Base-by-base conservation (phyloP, 2,888 invertebrate species). In the Caradrina clavipalpis region DNA sequence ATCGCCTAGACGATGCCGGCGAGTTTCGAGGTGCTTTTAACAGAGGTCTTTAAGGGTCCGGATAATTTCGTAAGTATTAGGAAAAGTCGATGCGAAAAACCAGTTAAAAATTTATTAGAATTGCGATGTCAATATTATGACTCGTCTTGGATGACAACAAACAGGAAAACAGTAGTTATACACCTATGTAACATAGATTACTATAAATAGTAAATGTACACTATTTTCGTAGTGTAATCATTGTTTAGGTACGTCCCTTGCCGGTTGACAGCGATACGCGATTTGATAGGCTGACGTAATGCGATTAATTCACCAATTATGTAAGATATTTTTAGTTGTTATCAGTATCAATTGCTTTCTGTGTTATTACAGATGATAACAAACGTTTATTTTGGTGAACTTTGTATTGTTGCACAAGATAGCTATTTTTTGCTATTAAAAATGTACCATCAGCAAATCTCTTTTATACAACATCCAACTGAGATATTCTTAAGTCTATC, bases 1-100 rank as follows among this genome's bases (percentile, higher is more conserved):
- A 88, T 83, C 86, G 85, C 82, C 89, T 88, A 94, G 94, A 93
- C 91, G 80, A 83, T 70, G 78, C 86, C 83, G 66, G 71, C 71
- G 54, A 87, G 85, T 85, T 87, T 87, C 66, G 26, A 69, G 73
- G 82, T 78, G 81, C 84, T 81, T 87, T 80, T 69, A 35, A 69
- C 65, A 49, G 60, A 69, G 72, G 68, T 70, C 21, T 71, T 72
- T 57, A 55, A 70, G 65, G 47, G 47, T 31, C 50, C 54, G 63
- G 70, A 68, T 73, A 80, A 78, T 69, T 59, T 59, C 6, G 26
- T 35, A 19, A 45, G 50, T n/a, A 26, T 54, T 51, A 19, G 10
- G 17, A 45, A 58, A 78, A 76, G 63, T 79, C 68, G 0, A 49
- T 5, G 17, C 49, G 31, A 45, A 45, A 17, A 45, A 17, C 1